Conservation (phyloP, 1,140 invertebrate genomes). For the Elymnias hypermnestra region DNA sequence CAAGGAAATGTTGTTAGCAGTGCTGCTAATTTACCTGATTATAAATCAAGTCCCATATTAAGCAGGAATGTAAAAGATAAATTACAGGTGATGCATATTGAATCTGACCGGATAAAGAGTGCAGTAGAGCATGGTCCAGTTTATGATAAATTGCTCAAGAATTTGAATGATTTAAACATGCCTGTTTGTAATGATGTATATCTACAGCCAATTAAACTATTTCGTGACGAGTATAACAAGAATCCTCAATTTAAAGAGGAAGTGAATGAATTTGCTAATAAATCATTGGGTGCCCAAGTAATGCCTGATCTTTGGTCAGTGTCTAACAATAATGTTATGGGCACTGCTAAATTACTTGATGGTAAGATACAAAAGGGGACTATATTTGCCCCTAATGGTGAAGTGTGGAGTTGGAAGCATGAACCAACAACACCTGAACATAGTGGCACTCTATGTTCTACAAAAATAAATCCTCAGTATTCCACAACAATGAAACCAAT, state of each 20-base stretch:
- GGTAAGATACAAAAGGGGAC: conserved; percentile 69
- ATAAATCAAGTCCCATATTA: conserved; percentile 67
- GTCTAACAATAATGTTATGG: conserved; percentile 66
- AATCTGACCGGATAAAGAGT: conserved; percentile 76
- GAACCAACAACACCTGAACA: conserved; percentile 61
- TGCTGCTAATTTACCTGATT: conserved; percentile 69
- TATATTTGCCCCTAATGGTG: conserved; percentile 72
- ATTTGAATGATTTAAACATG: conserved; percentile 74
- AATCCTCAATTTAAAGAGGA: conserved; percentile 76
- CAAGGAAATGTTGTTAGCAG: conserved; percentile 72
- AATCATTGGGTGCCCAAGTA: conserved; percentile 67
- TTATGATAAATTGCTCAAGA: conserved; percentile 76
- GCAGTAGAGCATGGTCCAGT: conserved; percentile 77
- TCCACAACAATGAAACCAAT: conserved; percentile 60
- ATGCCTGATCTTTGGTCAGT: conserved; percentile 59
- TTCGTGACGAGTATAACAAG: conserved; percentile 73
- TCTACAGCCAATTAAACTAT: conserved; percentile 73
- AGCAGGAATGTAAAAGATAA: conserved; percentile 72
- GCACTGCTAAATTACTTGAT: conserved; percentile 55
- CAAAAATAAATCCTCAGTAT: conserved; percentile 65
- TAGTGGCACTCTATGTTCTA: conserved; percentile 63
- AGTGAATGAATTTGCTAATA: conserved; percentile 72
- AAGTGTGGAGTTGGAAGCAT: conserved; percentile 75
- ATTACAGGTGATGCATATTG: conserved; percentile 72
- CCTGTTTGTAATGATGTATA: conserved; percentile 73